Evolutionary conservation across 1,140 invertebrate genomes (phyloP).

Genomic region (Akabosia matsudoensis): DNA sequence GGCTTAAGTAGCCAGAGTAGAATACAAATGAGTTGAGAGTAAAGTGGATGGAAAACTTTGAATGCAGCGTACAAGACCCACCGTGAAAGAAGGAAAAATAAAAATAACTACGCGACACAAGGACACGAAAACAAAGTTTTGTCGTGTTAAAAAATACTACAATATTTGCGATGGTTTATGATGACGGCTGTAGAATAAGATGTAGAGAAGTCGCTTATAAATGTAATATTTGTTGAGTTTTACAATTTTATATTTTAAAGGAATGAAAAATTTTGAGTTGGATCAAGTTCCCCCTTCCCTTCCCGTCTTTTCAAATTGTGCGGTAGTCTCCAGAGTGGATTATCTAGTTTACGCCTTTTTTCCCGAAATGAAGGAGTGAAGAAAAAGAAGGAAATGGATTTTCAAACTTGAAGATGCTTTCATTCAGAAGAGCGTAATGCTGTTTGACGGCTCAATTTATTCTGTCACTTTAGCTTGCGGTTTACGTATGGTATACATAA

Average conservation of each 20-base stretch:
- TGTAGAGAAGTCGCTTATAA: background rate
- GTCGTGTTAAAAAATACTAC: too few relatives aligned
- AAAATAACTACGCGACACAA: too few relatives aligned
- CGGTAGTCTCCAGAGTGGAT: background rate
- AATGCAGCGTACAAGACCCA: too few relatives aligned
- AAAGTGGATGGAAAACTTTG: background rate
- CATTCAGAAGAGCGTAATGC: background rate
- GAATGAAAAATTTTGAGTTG: background rate
- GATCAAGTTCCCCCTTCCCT: background rate
- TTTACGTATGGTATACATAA: too few relatives aligned
- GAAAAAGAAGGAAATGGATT: background rate
- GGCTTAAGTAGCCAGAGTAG: background rate
- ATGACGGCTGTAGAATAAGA: too few relatives aligned
- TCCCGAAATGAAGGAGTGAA: background rate
- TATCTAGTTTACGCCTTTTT: background rate
- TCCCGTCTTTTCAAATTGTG: background rate
- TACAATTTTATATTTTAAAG: background rate
- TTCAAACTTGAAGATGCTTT: background rate
- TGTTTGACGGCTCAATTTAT: conserved; percentile 8
- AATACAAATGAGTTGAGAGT: background rate
- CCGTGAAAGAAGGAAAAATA: too few relatives aligned
- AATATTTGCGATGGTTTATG: too few relatives aligned
- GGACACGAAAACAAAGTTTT: too few relatives aligned
- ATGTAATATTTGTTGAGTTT: background rate
- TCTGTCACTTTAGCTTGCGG: background rate